phyloP scores from a whole-genome alignment of 2,113 vertebrate genomes.

The Danionella cerebrum region DNA sequence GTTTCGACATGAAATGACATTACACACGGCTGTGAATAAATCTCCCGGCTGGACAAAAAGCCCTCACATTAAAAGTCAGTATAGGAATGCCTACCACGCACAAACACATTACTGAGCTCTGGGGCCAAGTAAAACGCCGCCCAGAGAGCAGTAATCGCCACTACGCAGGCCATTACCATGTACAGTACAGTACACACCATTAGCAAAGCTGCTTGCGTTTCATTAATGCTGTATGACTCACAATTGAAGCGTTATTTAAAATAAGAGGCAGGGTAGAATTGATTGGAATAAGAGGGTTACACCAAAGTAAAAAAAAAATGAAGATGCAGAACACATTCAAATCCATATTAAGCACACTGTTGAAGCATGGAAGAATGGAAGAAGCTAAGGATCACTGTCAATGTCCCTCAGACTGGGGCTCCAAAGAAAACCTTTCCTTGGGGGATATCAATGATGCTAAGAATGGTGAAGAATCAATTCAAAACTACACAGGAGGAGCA shows the following conservation, averaged over 20 bases:
- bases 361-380: too few species aligned
- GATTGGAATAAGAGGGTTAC: neutral
- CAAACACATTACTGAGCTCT: slow-evolving; percentile 12
- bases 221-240: neutral
- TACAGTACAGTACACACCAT: slow-evolving; percentile 5
- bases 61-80: slow-evolving; percentile 22
- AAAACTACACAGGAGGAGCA: too few species aligned
- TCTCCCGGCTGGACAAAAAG: slow-evolving; percentile 22
- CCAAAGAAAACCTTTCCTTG: too few species aligned
- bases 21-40: slow-evolving; percentile 29
- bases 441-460: too few species aligned
- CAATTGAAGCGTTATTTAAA: neutral
- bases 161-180: slow-evolving; percentile 8
- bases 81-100: slow-evolving; percentile 26
- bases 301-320: neutral
- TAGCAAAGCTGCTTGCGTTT: neutral
- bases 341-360: too few species aligned
- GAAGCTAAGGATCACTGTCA: too few species aligned
- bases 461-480: too few species aligned
- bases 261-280: neutral
- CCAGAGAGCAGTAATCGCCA: slow-evolving; percentile 16
- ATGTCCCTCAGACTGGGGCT: too few species aligned
- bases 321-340: too few species aligned
- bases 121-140: slow-evolving; percentile 1
- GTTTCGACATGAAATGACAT: slow-evolving; percentile 30